Percentiles rank a stretch among this genome's conserved stretches.
phyloP scores from a whole-genome alignment of 2,888 invertebrate species.

The Stenotaenia linearis region DNA sequence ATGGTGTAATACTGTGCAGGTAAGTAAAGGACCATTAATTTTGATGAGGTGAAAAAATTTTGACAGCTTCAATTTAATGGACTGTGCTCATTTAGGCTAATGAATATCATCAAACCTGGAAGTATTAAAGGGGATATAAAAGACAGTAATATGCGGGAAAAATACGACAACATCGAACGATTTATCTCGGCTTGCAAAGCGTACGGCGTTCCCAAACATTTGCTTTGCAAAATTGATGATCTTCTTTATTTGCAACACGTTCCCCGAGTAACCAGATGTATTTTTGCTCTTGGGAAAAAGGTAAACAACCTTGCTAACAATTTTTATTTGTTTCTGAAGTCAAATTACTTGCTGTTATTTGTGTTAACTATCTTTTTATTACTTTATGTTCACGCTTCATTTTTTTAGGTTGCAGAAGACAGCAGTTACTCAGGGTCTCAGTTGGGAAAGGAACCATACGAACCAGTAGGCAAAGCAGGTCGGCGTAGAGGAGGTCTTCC shows the following conservation, averaged over 20 bases:
- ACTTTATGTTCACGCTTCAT: too few relatives aligned
- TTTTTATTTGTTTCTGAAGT: background rate
- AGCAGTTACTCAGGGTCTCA: conserved; percentile 39
- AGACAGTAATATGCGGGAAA: conserved; percentile 38
- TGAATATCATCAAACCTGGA: conserved; percentile 40
- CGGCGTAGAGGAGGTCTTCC: conserved; percentile 40
- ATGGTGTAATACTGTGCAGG: conserved; percentile 41
- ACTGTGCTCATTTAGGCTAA: conserved; percentile 37
- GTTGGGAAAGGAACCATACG: conserved; percentile 40
- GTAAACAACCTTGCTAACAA: conserved; percentile 35
- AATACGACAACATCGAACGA: conserved; percentile 35
- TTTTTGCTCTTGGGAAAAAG: conserved; percentile 40
- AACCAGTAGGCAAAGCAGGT: conserved; percentile 39
- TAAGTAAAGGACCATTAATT: conserved; percentile 28
- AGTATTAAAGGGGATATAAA: conserved; percentile 39
- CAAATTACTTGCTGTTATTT: too few relatives aligned
- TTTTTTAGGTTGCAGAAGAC: conserved; percentile 38
- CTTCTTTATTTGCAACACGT: conserved; percentile 39
- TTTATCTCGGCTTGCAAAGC: conserved; percentile 34
- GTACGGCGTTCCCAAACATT: conserved; percentile 39
- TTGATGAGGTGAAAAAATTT: background rate
- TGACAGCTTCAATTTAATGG: background rate
- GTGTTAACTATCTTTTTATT: background rate
- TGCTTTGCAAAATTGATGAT: conserved; percentile 40
- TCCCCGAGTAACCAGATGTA: conserved; percentile 40